These are phyloP conservation scores for Aix galericulata DNA, from an alignment of 2,113 vertebrate species.

Conservation along the genomic window DNA sequence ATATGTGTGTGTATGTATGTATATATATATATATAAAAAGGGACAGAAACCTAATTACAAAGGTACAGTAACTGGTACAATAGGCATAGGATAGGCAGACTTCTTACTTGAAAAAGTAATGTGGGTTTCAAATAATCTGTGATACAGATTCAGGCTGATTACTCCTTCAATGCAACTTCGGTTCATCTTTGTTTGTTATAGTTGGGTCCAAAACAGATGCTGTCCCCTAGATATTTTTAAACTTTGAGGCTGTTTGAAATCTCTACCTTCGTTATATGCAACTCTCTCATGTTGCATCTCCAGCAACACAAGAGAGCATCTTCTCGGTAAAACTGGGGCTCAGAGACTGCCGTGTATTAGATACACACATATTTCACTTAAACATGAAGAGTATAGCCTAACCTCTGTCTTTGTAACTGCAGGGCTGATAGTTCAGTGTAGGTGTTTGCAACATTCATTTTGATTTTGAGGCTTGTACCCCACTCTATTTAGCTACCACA, in stretches of 20 bases:
- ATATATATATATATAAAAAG: no score
- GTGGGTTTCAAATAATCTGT: neutral
- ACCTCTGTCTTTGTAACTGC: neutral
- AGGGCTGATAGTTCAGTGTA: neutral
- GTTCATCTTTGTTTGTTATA: neutral
- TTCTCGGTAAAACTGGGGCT: neutral
- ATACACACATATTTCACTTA: neutral
- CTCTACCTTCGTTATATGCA: neutral
- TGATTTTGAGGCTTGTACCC: neutral
- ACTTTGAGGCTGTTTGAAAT: neutral
- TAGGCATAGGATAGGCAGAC: neutral
- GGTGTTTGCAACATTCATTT: neutral
- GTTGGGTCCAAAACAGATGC: neutral
- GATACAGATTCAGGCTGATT: neutral
- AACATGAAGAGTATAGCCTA: fast-evolving
- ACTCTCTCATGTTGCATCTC: no score
- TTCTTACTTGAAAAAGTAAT: neutral
- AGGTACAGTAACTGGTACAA: neutral
- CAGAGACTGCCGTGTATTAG: neutral
- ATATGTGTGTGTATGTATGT: no score
- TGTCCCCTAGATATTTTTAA: neutral
- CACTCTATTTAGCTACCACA: neutral
- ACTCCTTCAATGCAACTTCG: neutral
- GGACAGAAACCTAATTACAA: neutral
- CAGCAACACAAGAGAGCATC: fast-evolving